Evolutionary conservation across 2,797 vertebrate genomes (phyloP), one percentile per base, ranked within the genome.

Genomic region (Sebastes baramenuke): DNA sequence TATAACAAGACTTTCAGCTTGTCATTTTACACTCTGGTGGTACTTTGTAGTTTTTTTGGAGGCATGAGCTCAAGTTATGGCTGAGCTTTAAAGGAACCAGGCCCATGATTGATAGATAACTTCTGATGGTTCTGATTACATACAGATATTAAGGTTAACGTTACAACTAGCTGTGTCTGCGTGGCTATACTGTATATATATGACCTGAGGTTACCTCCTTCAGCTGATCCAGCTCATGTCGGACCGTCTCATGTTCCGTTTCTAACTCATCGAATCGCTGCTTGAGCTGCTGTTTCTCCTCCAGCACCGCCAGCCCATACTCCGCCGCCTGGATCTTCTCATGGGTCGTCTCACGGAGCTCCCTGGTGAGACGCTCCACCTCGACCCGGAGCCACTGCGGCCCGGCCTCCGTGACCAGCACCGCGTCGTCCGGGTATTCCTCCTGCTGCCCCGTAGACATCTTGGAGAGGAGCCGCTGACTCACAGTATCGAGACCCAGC

Each of bases 251-350:
- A 77, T 97, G 96, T 67, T 99, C 98, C 20, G 95, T 92, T 93
- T 99, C 98, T 89, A 99, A 88, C 87, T 99, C 98, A 16, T 99
- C 98, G 16, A 96, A 97, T 68, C 97, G 95, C 93, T 96, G 97
- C 84, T 99, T 97, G 71, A 99, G 96, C 92, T 97, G 97, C 91
- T 99, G 98, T 82, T 99, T 99, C 95, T 99, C 98, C 94, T 99
- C 98, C 87, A 99, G 96, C 85, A 99, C 98, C 81, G 95, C 98
- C 88, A 99, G 95, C 71, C 98, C 98, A 32, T 99, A 99, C 87
- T 99, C 97, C 2, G 98, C 98, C 83, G 98, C 98, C 94, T 99
- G 98, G 93, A 99, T 99, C 96, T 99, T 99, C 94, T 99, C 97
- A 6, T 95, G 96, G 80, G 95, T 98, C 80, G 98, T 99, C 74